Percentiles rank a stretch among this genome's conserved stretches.
phyloP scores from a whole-genome alignment of 1,140 invertebrate species.

The Luehdorfia chinensis region DNA sequence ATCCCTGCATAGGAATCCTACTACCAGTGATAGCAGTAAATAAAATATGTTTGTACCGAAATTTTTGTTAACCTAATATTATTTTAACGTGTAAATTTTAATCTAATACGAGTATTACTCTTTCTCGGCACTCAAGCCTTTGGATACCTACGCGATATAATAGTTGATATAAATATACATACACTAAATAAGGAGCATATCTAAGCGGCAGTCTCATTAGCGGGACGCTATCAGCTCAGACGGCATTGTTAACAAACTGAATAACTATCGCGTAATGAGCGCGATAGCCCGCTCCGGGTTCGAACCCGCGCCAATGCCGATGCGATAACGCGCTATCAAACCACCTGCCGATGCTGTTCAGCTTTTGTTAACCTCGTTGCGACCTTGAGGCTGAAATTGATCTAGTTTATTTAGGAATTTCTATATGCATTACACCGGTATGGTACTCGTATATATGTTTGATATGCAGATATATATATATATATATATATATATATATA shows the following conservation, averaged over 20 bases:
- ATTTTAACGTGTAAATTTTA: no score
- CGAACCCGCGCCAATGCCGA: slow-evolving; percentile 14
- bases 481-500: no score
- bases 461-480: no score
- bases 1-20: no score
- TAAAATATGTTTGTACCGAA: no score
- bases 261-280: slow-evolving; percentile 43
- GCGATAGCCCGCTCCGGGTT: slow-evolving; percentile 21
- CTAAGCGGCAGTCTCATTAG: slow-evolving; percentile 17
- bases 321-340: slow-evolving; percentile 20
- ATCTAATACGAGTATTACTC: no score
- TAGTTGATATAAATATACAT: no score
- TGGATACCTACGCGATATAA: neutral
- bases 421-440: no score
- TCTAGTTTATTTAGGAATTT: no score
- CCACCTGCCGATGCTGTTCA: slow-evolving; percentile 8
- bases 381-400: neutral
- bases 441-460: no score
- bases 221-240: slow-evolving; percentile 17
- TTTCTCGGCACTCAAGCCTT: neutral
- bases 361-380: neutral
- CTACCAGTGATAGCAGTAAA: no score
- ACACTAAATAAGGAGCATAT: slow-evolving; percentile 15
- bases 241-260: slow-evolving; percentile 31
- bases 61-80: no score